Conservation (phyloP, 1,140 invertebrate genomes). For the Orchesella cincta region DNA sequence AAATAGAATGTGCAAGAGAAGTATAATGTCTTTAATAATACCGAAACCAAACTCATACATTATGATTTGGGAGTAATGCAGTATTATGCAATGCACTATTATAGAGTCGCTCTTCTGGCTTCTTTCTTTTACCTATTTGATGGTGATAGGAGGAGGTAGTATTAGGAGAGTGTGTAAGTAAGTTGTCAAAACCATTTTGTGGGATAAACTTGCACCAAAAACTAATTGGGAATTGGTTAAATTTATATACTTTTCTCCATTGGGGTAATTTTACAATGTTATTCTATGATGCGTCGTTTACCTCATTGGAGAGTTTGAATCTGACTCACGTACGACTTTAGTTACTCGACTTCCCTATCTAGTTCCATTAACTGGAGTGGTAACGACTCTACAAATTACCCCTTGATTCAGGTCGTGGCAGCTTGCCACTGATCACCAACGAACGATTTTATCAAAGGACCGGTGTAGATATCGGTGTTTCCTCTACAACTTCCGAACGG, state of each 20-base stretch:
- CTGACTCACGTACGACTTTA: not conserved
- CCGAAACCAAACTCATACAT: no score
- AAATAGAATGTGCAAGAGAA: no score
- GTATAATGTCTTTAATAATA: no score
- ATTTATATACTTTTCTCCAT: constrained; percentile 13
- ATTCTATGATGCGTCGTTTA: not conserved
- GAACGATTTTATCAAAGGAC: constrained; percentile 41
- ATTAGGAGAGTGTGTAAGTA: not conserved
- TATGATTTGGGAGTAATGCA: no score
- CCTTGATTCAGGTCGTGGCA: constrained; percentile 49
- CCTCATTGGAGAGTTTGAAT: not conserved
- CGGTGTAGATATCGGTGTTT: no score
- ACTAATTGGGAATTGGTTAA: constrained; percentile 16
- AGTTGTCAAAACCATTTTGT: not conserved
- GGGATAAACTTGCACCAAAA: not conserved
- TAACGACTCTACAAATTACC: constrained; percentile 47
- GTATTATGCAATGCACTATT: not conserved
- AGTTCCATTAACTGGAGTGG: constrained; percentile 14
- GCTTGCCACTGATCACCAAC: constrained; percentile 49
- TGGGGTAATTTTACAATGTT: not conserved
- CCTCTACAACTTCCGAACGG: not conserved
- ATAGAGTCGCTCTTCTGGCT: not conserved
- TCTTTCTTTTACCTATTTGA: no score
- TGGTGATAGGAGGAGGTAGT: not conserved
- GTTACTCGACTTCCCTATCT: not conserved